A percentile compares a stretch with the other conserved stretches of the same genome.
Conservation (phyloP, 2,797 vertebrate genomes). For the Phoeniculus purpureus region DNA sequence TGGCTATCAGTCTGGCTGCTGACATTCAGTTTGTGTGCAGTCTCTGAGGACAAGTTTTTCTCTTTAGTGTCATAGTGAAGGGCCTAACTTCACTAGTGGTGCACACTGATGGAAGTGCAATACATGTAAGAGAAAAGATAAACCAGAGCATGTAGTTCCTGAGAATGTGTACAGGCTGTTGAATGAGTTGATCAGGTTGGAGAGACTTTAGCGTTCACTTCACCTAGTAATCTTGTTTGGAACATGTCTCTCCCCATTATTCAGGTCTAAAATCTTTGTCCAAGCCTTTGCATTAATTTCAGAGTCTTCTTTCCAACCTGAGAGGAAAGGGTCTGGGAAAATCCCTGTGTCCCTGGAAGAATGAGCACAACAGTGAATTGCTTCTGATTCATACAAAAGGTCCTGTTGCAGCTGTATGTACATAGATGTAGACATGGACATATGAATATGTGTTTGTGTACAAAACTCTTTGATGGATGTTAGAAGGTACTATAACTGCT, state of each 20-base stretch:
- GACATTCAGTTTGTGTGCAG: background rate
- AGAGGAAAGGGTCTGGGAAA: background rate
- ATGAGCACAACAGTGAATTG: background rate
- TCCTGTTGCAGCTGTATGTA: background rate
- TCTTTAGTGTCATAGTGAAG: background rate
- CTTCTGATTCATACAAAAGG: background rate
- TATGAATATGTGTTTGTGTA: background rate
- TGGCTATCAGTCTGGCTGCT: background rate
- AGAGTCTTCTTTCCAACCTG: background rate
- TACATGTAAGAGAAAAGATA: background rate
- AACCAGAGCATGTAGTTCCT: background rate
- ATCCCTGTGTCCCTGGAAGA: background rate
- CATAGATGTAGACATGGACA: background rate
- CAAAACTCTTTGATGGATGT: background rate
- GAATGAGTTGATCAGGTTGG: slow-evolving; percentile 1
- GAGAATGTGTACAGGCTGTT: background rate
- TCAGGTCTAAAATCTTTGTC: background rate
- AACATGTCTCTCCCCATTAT: background rate
- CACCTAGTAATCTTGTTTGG: background rate
- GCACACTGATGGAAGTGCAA: background rate
- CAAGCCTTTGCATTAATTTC: background rate
- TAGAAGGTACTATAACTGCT: background rate
- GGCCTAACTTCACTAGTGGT: background rate
- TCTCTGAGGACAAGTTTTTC: background rate
- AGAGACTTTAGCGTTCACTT: background rate